phyloP scores from a whole-genome alignment of 2,888 invertebrate genomes.

The Agrochola macilenta region DNA sequence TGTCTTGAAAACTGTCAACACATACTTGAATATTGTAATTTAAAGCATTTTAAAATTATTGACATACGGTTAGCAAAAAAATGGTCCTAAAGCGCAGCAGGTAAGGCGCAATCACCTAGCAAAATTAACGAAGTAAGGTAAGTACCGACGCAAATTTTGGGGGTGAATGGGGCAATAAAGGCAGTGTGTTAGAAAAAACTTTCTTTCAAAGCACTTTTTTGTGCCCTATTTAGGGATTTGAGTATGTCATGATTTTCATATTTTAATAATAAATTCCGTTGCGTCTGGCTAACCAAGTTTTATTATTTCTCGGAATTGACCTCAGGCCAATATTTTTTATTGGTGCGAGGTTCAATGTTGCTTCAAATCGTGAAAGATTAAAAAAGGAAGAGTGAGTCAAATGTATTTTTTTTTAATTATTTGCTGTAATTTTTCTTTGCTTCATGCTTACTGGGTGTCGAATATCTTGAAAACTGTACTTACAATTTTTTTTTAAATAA shows the following conservation, averaged over 20 bases:
- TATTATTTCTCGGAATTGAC: not conserved
- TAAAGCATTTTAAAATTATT: slow-evolving; percentile 4
- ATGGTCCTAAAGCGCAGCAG: not conserved
- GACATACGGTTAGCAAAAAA: slow-evolving; percentile 12
- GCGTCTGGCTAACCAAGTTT: too few species aligned
- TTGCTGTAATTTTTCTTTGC: not conserved
- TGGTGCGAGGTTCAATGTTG: not conserved
- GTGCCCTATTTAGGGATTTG: not conserved
- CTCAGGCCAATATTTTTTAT: not conserved
- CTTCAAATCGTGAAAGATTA: too few species aligned
- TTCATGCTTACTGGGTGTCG: not conserved
- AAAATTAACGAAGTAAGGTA: slow-evolving; percentile 14
- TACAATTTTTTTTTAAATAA: too few species aligned
- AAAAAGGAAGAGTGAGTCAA: not conserved
- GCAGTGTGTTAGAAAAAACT: slow-evolving; percentile 11
- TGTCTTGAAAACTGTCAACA: not conserved
- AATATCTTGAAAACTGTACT: not conserved
- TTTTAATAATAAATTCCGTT: not conserved
- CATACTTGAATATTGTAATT: not conserved
- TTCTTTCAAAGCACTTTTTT: slow-evolving; percentile 4
- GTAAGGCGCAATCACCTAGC: slow-evolving; percentile 17
- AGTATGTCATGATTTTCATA: not conserved
- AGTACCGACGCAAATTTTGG: not conserved
- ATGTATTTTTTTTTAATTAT: not conserved
- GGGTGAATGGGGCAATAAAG: slow-evolving; percentile 5